Evolutionary conservation across 2,888 invertebrate species (phyloP).

Genomic region (Leptinotarsa haldemani): DNA sequence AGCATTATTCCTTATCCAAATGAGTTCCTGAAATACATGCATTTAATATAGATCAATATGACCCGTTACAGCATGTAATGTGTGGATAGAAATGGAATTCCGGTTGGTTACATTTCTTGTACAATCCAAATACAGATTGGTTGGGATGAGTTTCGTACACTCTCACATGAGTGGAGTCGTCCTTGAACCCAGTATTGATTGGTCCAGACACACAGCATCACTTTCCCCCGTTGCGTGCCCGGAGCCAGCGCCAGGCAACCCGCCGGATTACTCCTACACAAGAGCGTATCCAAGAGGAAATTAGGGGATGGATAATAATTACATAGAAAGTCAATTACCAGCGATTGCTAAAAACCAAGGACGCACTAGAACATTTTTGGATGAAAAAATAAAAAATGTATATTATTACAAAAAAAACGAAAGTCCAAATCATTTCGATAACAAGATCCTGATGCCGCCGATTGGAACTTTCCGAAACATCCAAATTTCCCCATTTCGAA

Average conservation of each 20-base stretch:
- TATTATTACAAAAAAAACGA: no score
- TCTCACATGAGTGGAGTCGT: slow-evolving; percentile 47
- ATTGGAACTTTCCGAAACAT: no score
- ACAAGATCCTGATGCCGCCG: no score
- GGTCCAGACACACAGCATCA: slow-evolving; percentile 48
- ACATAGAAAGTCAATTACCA: slow-evolving; percentile 35
- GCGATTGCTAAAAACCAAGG: background rate
- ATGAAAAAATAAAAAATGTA: background rate
- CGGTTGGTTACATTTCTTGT: background rate
- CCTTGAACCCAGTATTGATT: slow-evolving; percentile 65
- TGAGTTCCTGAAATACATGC: no score
- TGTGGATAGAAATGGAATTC: no score
- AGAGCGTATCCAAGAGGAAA: slow-evolving; percentile 30
- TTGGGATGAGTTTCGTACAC: slow-evolving; percentile 28
- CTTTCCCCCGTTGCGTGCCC: slow-evolving; percentile 37
- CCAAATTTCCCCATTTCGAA: no score
- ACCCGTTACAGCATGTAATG: no score
- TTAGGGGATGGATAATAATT: slow-evolving; percentile 27
- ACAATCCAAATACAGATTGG: background rate
- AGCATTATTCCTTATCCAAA: no score
- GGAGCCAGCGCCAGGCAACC: slow-evolving; percentile 30
- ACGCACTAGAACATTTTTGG: background rate
- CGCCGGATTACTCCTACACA: slow-evolving; percentile 17
- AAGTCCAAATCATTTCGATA: no score
- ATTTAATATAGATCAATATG: no score